A percentile compares a stretch with the other conserved stretches of the same genome.
These are phyloP conservation scores for Synanthedon andrenaeformis DNA, from an alignment of 2,888 invertebrate genomes.

Conservation along the genomic window DNA sequence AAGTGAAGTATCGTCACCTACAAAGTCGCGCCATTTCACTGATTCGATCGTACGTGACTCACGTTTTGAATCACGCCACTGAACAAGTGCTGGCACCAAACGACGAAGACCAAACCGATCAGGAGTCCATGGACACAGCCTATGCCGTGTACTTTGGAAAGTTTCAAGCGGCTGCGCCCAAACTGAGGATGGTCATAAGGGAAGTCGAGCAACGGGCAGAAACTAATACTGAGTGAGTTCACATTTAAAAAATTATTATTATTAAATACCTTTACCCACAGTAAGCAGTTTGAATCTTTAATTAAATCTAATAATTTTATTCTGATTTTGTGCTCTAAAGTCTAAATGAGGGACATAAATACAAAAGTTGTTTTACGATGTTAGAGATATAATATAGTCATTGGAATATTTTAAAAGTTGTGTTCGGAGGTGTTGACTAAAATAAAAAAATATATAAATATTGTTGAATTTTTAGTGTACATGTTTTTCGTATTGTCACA, in stretches of 20 bases:
- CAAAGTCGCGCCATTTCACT: conserved; percentile 83
- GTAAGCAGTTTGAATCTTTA: too few species aligned
- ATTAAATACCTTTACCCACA: not conserved
- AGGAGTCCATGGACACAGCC: conserved; percentile 72
- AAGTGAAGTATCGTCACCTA: conserved; percentile 87
- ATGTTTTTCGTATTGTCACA: too few species aligned
- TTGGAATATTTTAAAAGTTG: too few species aligned
- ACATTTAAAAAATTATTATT: not conserved
- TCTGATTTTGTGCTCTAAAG: not conserved
- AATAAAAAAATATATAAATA: too few species aligned
- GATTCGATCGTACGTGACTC: conserved; percentile 82
- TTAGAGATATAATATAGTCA: too few species aligned
- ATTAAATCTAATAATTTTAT: not conserved
- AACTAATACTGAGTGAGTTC: conserved; percentile 77
- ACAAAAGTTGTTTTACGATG: too few species aligned
- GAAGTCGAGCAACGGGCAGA: conserved; percentile 84
- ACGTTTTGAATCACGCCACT: conserved; percentile 82
- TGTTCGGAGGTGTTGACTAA: too few species aligned
- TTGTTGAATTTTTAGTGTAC: too few species aligned
- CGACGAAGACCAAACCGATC: conserved; percentile 31
- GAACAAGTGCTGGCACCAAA: conserved; percentile 74
- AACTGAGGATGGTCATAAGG: conserved; percentile 83
- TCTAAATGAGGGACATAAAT: not conserved
- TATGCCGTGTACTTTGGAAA: conserved; percentile 93
- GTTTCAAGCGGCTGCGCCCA: conserved; percentile 92